phyloP scores from a whole-genome alignment of 2,888 invertebrate species.

The Drosophila helvetica region DNA sequence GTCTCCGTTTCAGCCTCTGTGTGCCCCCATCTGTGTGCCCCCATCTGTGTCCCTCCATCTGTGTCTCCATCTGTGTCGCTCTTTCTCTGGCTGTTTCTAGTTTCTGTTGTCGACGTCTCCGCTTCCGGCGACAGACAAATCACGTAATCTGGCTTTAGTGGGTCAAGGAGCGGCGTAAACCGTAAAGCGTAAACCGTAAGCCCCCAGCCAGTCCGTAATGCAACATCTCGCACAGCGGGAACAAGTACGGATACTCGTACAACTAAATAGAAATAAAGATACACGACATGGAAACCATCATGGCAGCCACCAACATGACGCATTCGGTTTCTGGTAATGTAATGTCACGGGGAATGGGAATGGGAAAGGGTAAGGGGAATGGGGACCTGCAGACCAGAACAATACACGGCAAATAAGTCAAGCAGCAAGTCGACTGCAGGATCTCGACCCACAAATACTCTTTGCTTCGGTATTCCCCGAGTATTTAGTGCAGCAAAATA shows the following conservation, averaged over 20 bases:
- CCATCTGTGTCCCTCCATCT: not conserved
- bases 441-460: constrained; percentile 32
- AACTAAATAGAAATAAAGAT: constrained; percentile 45
- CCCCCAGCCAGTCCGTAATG: constrained; percentile 29
- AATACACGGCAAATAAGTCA: constrained; percentile 25
- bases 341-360: constrained; percentile 35
- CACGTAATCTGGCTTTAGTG: constrained; percentile 67
- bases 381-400: constrained; percentile 25
- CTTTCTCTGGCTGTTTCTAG: not conserved
- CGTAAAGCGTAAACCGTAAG: constrained; percentile 52
- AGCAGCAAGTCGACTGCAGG: constrained; percentile 10
- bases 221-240: constrained; percentile 27
- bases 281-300: constrained; percentile 31
- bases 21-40: not conserved
- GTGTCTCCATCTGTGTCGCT: not conserved
- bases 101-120: constrained; percentile 15
- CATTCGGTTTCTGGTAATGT: constrained; percentile 28
- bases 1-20: constrained; percentile 18
- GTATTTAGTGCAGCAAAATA: not conserved
- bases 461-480: not conserved
- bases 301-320: constrained; percentile 28
- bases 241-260: constrained; percentile 23
- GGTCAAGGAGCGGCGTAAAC: constrained; percentile 58
- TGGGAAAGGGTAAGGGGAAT: constrained; percentile 10
- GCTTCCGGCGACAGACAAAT: constrained; percentile 53